Base-by-base conservation (phyloP, 2,113 vertebrate genomes). In the Tetrao urogallus region DNA sequence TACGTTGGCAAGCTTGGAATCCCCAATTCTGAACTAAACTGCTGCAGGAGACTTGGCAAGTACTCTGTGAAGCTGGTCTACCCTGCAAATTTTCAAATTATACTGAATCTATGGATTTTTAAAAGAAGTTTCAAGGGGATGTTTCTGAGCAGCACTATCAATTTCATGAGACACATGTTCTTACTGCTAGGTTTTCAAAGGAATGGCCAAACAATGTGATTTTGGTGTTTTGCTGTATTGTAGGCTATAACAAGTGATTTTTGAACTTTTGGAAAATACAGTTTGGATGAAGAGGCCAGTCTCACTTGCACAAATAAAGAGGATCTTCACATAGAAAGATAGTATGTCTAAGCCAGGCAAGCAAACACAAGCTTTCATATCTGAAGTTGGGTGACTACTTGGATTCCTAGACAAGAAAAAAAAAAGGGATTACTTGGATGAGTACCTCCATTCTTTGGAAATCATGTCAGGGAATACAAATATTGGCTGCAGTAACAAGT, bases 71-170 rank as follows among this genome's bases (percentile, higher is more conserved):
- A 75, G 70, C 65, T 72, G 47, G 86, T 75, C 30, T 90, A 19
- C 38, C 50, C 64, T 93, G 65, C 20, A 88, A 86, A 83, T 83
- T 15, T 66, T 88, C 47, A 57, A 67, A 81, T 70, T 93, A 80
- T 78, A 64, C 16, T 28, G 38, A 78, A 57, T 65, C 21, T 40
- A 5, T 63, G 22, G 50, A 69, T 82, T 82, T 79, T 42, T 28
- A 87, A 73, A 24, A 42, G 43, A 69, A 22, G 6, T 71, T 89
- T 86, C 32, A 70, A 71, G 86, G 22, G 8, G 2, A 36, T 52
- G 6, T 52, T 85, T 83, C 72, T 82, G 80, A 90, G 67, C 56
- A 80, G 18, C 25, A 64, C 69, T 69, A 36, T 36, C 25, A n/a
- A 2, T 42, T 85, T 61, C 63, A 30, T 18, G 22, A 77, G 9